phyloP scores from a whole-genome alignment of 2,888 invertebrate species.

The Tillus elongatus region DNA sequence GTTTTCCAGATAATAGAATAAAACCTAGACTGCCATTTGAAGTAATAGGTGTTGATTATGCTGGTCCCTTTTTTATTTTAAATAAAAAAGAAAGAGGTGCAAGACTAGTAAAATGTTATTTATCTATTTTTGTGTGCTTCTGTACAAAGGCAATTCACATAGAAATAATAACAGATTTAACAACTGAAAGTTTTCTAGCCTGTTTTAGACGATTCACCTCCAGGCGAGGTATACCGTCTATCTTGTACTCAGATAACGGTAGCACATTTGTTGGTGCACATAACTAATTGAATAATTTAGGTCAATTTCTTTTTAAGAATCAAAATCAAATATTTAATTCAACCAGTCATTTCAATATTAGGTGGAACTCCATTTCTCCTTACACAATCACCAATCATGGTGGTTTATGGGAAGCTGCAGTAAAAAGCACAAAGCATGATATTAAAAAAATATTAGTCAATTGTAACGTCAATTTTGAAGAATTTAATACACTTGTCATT shows the following conservation, averaged over 20 bases:
- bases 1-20: conserved; percentile 15
- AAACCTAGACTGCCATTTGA: conserved; percentile 17
- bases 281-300: conserved; percentile 8
- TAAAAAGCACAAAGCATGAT: conserved; percentile 1
- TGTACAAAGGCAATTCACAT: conserved; percentile 18
- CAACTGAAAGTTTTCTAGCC: conserved; percentile 15
- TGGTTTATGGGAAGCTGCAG: conserved; percentile 1
- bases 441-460: not conserved
- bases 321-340: not conserved
- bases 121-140: conserved; percentile 20
- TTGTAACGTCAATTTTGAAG: conserved; percentile 3
- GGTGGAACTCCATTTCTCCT: conserved; percentile 1
- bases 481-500: conserved; percentile 6
- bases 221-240: conserved; percentile 4
- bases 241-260: conserved; percentile 12
- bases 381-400: conserved; percentile 2
- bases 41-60: conserved; percentile 17
- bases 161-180: conserved; percentile 17
- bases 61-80: conserved; percentile 18
- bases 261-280: conserved; percentile 15
- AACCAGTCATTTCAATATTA: not conserved
- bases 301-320: not conserved
- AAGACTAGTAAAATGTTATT: conserved; percentile 15
- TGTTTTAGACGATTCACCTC: conserved; percentile 17
- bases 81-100: conserved; percentile 13